Base-by-base conservation (phyloP, 2,888 invertebrate genomes). In the Aphidius colemani region DNA sequence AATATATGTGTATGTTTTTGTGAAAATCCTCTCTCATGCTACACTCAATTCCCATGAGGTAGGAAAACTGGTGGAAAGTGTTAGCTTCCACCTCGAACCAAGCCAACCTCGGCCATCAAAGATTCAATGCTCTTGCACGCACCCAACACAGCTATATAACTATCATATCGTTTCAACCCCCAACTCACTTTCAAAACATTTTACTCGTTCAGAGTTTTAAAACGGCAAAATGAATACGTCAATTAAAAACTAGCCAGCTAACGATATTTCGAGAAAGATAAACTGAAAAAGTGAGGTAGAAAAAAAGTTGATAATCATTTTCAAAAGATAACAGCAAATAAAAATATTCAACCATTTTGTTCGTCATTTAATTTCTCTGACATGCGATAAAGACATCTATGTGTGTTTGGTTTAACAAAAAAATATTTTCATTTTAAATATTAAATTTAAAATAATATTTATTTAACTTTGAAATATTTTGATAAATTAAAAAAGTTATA, bases 111-210 rank as follows among this genome's bases (percentile, higher is more conserved):
- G 64, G 66, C 70, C 75, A 79, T 79, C 77, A 79, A 79, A 79
- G 78, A 79, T 79, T 79, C 79, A 79, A 70, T 67, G 71, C 66
- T 74, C 74, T 76, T 74, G 70, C 79, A 76, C 79, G 78, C 75
- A 74, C 66, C 73, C 75, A 74, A 69, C 73, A 73, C 30, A 72
- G 71, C 68, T 65, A 69, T 61, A 49, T 51, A 51, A 43, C 62
- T 60, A 44, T 53, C 41, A 46, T 18, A 61, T 45, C 43, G 13
- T 46, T 44, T 53, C 57, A 30, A 65, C 65, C 56, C 63, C 58
- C 63, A 67, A 67, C 61, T 67, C 56, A 30, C 63, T 65, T 61
- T 66, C 58, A 13, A 13, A 4, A 13, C 48, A 48, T 48, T 48
- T 8, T 13, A 13, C 48, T 48, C 8, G 11, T 48, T 13, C 48